Percentiles rank a stretch among this genome's conserved stretches.
phyloP scores from a whole-genome alignment of 2,113 vertebrate species.

The Corythornis vintsioides region DNA sequence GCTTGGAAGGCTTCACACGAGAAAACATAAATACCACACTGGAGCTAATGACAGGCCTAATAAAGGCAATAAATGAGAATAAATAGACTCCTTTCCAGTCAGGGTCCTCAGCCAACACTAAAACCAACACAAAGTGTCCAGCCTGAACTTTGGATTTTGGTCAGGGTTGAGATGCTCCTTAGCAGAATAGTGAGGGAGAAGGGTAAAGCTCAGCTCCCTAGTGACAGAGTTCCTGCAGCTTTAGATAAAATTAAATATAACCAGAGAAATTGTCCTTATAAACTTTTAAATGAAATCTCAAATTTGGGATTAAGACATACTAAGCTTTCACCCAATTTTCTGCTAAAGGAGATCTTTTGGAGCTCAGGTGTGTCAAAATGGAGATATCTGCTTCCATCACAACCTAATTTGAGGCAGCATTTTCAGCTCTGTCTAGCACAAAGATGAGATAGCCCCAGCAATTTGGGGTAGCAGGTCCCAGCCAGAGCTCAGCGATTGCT shows the following conservation, averaged over 20 bases:
- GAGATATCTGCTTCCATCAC: constrained; percentile 61
- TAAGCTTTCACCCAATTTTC: constrained; percentile 67
- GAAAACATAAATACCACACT: background rate
- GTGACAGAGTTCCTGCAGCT: constrained; percentile 14
- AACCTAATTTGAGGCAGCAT: constrained; percentile 62
- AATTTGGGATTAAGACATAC: constrained; percentile 50
- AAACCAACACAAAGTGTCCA: background rate
- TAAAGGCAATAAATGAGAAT: background rate
- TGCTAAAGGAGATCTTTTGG: constrained; percentile 57
- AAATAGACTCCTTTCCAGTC: background rate
- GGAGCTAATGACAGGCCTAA: background rate
- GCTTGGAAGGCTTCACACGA: background rate
- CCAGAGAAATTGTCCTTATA: background rate
- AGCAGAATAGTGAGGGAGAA: background rate
- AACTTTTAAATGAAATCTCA: constrained; percentile 53
- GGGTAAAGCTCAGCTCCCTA: background rate
- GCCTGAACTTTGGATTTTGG: background rate
- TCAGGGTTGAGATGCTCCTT: background rate
- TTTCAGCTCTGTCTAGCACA: constrained; percentile 63
- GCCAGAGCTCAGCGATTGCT: background rate
- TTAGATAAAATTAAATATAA: constrained; percentile 62
- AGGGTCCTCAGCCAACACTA: background rate
- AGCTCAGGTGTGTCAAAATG: constrained; percentile 50
- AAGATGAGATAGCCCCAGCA: constrained; percentile 63
- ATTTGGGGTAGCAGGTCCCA: constrained; percentile 38